A percentile compares a stretch with the other conserved stretches of the same genome.
Conservation (phyloP, 1,140 invertebrate genomes). For the Leptestheria dahalacensis region DNA sequence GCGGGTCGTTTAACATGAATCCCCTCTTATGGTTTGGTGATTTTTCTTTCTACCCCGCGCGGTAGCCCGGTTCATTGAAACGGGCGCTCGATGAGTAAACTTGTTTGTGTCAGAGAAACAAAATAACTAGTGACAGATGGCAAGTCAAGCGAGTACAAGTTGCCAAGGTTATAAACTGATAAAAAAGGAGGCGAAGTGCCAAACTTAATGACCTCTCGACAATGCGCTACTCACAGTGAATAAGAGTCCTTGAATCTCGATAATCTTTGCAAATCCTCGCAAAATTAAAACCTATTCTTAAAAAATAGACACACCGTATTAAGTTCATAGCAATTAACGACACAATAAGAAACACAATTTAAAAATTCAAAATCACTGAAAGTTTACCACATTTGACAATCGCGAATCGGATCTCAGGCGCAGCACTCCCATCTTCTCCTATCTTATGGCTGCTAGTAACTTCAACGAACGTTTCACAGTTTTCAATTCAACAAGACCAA, state of each 20-base stretch:
- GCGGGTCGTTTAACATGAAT: too few species aligned
- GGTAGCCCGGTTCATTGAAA: too few species aligned
- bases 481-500: background rate
- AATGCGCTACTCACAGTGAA: background rate
- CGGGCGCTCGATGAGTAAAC: background rate
- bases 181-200: background rate
- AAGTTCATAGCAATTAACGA: background rate
- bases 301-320: background rate
- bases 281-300: too few species aligned
- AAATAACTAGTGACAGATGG: background rate
- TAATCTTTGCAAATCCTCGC: too few species aligned
- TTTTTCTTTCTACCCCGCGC: too few species aligned
- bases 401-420: conserved; percentile 13
- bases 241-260: too few species aligned
- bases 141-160: background rate
- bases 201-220: background rate
- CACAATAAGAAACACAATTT: too few species aligned
- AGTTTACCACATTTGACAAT: conserved; percentile 4
- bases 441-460: too few species aligned
- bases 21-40: too few species aligned
- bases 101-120: background rate
- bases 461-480: too few species aligned
- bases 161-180: too few species aligned
- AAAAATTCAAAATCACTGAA: background rate
- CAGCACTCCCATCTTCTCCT: conserved; percentile 10